These are phyloP conservation scores for Teleogryllus oceanicus DNA, from an alignment of 2,888 invertebrate genomes.

Conservation along the genomic window DNA sequence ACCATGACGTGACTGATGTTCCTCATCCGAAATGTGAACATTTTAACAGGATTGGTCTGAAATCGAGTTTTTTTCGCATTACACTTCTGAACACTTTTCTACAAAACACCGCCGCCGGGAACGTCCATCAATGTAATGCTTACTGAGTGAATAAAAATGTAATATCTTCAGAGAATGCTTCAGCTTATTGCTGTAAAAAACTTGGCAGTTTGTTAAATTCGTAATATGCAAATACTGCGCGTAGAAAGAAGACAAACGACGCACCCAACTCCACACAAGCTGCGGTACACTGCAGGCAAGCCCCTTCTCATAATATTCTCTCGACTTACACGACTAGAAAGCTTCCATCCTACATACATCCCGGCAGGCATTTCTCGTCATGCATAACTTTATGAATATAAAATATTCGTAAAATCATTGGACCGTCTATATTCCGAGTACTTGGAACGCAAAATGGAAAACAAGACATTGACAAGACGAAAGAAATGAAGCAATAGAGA, in stretches of 20 bases:
- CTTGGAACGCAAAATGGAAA: not conserved
- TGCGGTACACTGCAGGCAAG: too few relatives aligned
- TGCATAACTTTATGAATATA: not conserved
- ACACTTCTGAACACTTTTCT: not conserved
- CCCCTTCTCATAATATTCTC: not conserved
- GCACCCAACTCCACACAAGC: too few relatives aligned
- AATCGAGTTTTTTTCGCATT: constrained; percentile 8
- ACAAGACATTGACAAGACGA: not conserved
- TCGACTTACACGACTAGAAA: not conserved
- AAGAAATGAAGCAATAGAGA: not conserved
- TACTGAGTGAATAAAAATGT: not conserved
- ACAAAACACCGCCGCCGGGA: not conserved
- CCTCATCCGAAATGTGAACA: not conserved
- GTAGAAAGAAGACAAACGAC: too few relatives aligned
- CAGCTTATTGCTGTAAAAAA: too few relatives aligned
- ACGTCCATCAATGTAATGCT: not conserved
- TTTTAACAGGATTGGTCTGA: not conserved
- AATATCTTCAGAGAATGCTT: too few relatives aligned
- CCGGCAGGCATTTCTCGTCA: not conserved
- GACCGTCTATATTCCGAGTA: not conserved
- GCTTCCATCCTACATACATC: not conserved
- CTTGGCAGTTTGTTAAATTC: too few relatives aligned
- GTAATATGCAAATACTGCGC: too few relatives aligned
- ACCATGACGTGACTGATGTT: not conserved
- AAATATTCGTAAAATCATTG: not conserved